These are phyloP conservation scores for Hippocampus zosterae DNA, from an alignment of 2,113 vertebrate species.

Conservation along the genomic window DNA sequence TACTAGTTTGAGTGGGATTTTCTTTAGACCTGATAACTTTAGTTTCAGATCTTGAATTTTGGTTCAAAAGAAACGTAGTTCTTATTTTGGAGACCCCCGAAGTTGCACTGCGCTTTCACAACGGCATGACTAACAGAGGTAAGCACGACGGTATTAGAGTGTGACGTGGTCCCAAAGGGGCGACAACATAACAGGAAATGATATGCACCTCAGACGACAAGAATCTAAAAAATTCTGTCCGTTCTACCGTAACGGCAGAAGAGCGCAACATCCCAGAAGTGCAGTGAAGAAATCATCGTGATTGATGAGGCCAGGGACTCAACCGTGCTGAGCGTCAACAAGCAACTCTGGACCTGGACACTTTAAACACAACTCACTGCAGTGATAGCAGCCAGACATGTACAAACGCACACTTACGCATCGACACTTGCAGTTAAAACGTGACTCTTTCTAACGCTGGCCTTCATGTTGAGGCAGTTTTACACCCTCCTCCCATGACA, in stretches of 20 bases:
- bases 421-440: neutral
- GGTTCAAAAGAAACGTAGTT: neutral
- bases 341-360: slow-evolving; percentile 7
- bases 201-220: slow-evolving; percentile 22
- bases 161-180: neutral
- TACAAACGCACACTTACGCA: neutral
- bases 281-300: slow-evolving; percentile 20
- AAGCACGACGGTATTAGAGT: neutral
- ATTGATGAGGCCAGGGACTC: slow-evolving; percentile 36
- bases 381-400: slow-evolving; percentile 28
- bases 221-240: slow-evolving; percentile 37
- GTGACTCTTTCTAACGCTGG: slow-evolving; percentile 6
- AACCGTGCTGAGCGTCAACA: slow-evolving; percentile 34
- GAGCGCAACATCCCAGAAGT: slow-evolving; percentile 52
- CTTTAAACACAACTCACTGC: slow-evolving; percentile 66
- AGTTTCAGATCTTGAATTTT: neutral
- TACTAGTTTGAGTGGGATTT: neutral
- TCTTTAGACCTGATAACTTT: neutral
- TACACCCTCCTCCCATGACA: neutral
- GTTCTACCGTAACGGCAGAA: slow-evolving; percentile 23
- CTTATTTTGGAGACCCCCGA: slow-evolving; percentile 16
- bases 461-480: slow-evolving; percentile 31
- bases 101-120: slow-evolving; percentile 9
- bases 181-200: slow-evolving; percentile 17
- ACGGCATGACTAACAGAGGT: slow-evolving; percentile 11